Base-by-base conservation (phyloP, 2,113 vertebrate genomes). In the Cynocephalus volans region DNA sequence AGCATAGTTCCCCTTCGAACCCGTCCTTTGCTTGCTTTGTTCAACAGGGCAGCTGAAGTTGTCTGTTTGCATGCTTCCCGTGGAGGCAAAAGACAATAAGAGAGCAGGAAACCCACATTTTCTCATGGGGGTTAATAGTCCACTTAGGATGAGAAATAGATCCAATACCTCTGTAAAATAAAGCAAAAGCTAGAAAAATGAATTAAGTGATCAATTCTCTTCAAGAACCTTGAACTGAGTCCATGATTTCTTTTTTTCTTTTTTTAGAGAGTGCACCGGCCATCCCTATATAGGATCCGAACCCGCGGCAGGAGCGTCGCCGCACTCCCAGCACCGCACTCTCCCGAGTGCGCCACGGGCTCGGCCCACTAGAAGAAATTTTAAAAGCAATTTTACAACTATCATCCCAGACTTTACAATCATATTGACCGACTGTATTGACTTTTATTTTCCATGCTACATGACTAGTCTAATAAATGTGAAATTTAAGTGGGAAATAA, bases 1-100 rank as follows among this genome's bases (percentile, higher is more conserved):
- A 5, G 8, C 0, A 4, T 14, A 19, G 4, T 26, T 58, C 36
- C 50, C 50, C 0, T 13, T n/a, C 2, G 21, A 52, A 50, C 45
- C n/a, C 33, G 18, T 8, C 11, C 1, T 10, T 14, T 1, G 5
- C 70, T n/a, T 21, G 6, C 50, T 21, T 18, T 56, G 13, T 6
- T 69, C 36, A 33, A 1, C 1, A 14, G 33, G 50, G 28, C 48
- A 18, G 82, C 41, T n/a, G 3, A 7, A 50, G 52, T 15, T 11
- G 33, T 48, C 23, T 79, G 2, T 3, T 28, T 10, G 12, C 17
- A 1, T 4, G 3, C 21, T 28, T 58, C 50, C 33, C 31, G 5
- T 5, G 9, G 45, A 58, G 56, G 50, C 24, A 58, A 48, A 28
- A 62, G 67, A n/a, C 28, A 75, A 17, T 17, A 3, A 12, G 28